Percentiles rank a stretch among this genome's conserved stretches.
phyloP scores from a whole-genome alignment of 2,888 invertebrate genomes.

The Drosophila mayaguana region DNA sequence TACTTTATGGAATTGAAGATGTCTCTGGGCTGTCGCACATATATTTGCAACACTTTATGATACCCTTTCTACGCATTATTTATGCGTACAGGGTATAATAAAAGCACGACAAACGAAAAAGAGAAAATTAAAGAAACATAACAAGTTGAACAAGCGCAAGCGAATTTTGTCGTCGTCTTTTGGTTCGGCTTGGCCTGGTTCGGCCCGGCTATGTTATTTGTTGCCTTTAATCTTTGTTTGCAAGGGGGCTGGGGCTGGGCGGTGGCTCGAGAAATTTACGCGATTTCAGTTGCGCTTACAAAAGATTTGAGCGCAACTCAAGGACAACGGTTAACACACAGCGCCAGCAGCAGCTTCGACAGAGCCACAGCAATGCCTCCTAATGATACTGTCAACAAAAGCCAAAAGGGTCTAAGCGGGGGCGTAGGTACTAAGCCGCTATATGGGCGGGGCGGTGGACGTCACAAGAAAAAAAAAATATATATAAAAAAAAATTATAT shows the following conservation, averaged over 20 bases:
- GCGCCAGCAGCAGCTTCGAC: slow-evolving; percentile 37
- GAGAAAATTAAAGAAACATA: slow-evolving; percentile 38
- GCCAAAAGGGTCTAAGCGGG: slow-evolving; percentile 43
- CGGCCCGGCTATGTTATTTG: slow-evolving; percentile 49
- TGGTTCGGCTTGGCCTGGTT: slow-evolving; percentile 6
- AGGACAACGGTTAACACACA: slow-evolving; percentile 76
- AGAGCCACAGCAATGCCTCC: slow-evolving; percentile 61
- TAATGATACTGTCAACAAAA: slow-evolving; percentile 80
- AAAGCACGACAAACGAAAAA: slow-evolving; percentile 15
- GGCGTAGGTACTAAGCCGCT: not conserved
- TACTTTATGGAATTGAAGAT: slow-evolving; percentile 4
- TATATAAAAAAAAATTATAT: slow-evolving; percentile 14
- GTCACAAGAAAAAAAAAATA: slow-evolving; percentile 25
- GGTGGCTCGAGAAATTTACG: slow-evolving; percentile 62
- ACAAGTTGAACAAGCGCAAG: slow-evolving; percentile 22
- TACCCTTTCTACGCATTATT: slow-evolving; percentile 7
- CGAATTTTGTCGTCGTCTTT: slow-evolving; percentile 37
- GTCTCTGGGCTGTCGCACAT: not conserved
- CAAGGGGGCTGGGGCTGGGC: not conserved
- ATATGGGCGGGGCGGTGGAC: not conserved
- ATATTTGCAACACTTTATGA: slow-evolving; percentile 6
- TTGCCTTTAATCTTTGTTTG: slow-evolving; percentile 70
- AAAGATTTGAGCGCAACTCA: slow-evolving; percentile 64
- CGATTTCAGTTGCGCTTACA: slow-evolving; percentile 64
- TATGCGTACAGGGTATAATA: slow-evolving; percentile 14